A percentile compares a stretch with the other conserved stretches of the same genome.
phyloP scores from a whole-genome alignment of 2,797 vertebrate species.

The Sebastiscus tertius region DNA sequence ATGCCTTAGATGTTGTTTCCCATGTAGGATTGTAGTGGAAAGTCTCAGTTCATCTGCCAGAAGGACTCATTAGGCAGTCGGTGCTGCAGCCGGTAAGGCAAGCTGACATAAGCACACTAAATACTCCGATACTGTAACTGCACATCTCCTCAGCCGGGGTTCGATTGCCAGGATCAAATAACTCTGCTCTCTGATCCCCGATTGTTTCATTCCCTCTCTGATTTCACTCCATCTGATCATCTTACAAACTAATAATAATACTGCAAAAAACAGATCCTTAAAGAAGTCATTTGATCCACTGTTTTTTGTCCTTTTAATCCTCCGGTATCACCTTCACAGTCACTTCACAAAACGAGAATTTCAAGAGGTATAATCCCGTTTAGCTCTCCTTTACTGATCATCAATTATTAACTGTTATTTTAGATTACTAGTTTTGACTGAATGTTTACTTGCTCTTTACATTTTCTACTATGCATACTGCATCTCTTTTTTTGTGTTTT shows the following conservation, averaged over 20 bases:
- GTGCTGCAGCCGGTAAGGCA: slow-evolving; percentile 24
- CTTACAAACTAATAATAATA: slow-evolving; percentile 46
- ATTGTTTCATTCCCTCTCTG: slow-evolving; percentile 59
- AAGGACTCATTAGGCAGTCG: slow-evolving; percentile 24
- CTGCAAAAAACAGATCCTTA: slow-evolving; percentile 14
- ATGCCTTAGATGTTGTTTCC: background rate
- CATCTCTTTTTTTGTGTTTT: background rate
- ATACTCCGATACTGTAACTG: slow-evolving; percentile 58
- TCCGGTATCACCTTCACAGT: background rate
- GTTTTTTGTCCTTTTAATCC: background rate
- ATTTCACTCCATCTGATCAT: slow-evolving; percentile 51
- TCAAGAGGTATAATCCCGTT: background rate
- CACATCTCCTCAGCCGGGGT: slow-evolving; percentile 37
- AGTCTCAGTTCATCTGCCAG: slow-evolving; percentile 19
- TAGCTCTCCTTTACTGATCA: background rate
- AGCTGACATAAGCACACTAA: slow-evolving; percentile 52
- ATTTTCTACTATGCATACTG: background rate
- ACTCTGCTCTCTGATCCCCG: slow-evolving; percentile 54
- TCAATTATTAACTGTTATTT: background rate
- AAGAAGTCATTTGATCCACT: background rate
- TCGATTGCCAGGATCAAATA: slow-evolving; percentile 61
- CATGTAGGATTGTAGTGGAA: background rate
- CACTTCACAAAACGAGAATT: background rate
- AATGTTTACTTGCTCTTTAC: background rate
- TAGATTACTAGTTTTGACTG: background rate